Evolutionary conservation across 2,888 invertebrate species (phyloP), one percentile per base, ranked within the genome.

Genomic region (Branchipolynoe longqiensis): DNA sequence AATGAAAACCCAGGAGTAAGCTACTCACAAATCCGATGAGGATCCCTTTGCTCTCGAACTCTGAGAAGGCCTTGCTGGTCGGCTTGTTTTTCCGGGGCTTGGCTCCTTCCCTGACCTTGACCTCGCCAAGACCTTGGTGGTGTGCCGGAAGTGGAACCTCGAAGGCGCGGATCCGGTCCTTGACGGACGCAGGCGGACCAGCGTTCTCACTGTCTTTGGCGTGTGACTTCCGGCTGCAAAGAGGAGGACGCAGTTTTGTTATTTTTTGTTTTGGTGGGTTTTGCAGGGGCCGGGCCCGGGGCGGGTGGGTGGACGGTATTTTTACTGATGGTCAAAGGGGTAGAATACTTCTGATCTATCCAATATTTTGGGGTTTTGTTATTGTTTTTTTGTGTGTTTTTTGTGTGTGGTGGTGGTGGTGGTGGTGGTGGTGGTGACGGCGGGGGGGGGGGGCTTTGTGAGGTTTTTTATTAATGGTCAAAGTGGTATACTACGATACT

Each of bases 81-180:
- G 90, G 90, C 64, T 89, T 85, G 85, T 88, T 90, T 85, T 88
- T 87, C 74, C 69, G 69, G 2, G 86, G 87, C 40, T 85, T 84
- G 48, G 33, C n/a, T 36, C 86, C 84, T 25, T 86, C 86, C 31
- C 78, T 40, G 41, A 84, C 48, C 56, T 84, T 84, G 38, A 84
- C 74, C 22, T 84, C 84, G 1, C 54, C 48, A n/a, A n/a, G n/a
- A 28, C 28, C 36, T 25, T 62, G 25, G n/a, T 38, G 73, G 31
- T 58, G 31, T 8, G 56, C 12, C 8, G 36, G 28, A 62, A 28
- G 12, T 22, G 85, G 62, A 38, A 82, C 78, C 81, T 91, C 90
- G 78, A 91, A 88, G n/a, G 90, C 91, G 86, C 89, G 89, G 54
- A 90, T 90, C 86, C 89, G 90, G 81, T 89, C 89, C 62, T 88